Evolutionary conservation across 2,888 invertebrate genomes (phyloP).

Genomic region (Phalangium opilio): DNA sequence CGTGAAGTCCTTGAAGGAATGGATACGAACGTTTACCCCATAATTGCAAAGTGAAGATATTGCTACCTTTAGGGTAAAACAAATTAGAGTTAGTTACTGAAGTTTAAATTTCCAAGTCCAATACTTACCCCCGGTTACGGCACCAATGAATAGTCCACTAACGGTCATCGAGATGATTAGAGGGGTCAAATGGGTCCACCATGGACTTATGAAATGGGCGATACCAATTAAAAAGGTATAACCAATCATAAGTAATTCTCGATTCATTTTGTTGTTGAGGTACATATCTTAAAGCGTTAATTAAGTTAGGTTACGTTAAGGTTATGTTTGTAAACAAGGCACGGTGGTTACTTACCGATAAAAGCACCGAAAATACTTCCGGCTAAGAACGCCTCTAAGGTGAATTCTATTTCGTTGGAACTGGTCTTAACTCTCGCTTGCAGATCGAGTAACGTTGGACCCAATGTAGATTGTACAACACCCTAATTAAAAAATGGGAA

Average conservation of each 20-base stretch:
- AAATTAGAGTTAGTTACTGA: no score
- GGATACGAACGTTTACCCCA: slow-evolving; percentile 14
- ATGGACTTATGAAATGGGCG: no score
- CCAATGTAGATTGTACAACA: slow-evolving; percentile 27
- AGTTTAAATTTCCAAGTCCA: no score
- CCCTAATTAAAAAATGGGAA: no score
- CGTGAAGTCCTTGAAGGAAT: slow-evolving; percentile 11
- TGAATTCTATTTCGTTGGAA: slow-evolving; percentile 28
- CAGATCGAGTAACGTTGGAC: slow-evolving; percentile 33
- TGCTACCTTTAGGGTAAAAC: no score
- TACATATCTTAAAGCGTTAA: slow-evolving; percentile 24
- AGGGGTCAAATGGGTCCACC: no score
- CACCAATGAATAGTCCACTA: no score
- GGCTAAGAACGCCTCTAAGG: slow-evolving; percentile 31
- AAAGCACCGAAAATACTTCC: slow-evolving; percentile 33
- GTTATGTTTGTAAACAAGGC: no score
- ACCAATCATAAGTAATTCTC: slow-evolving; percentile 28
- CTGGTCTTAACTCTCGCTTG: slow-evolving; percentile 26
- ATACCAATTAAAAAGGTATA: no score
- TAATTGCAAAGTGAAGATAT: slow-evolving; percentile 29
- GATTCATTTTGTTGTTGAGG: slow-evolving; percentile 27
- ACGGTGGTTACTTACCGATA: slow-evolving; percentile 22
- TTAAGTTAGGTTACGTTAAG: no score
- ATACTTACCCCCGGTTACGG: no score
- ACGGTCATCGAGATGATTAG: no score